phyloP scores from a whole-genome alignment of 2,888 invertebrate species.

The Idaea dimidiata region DNA sequence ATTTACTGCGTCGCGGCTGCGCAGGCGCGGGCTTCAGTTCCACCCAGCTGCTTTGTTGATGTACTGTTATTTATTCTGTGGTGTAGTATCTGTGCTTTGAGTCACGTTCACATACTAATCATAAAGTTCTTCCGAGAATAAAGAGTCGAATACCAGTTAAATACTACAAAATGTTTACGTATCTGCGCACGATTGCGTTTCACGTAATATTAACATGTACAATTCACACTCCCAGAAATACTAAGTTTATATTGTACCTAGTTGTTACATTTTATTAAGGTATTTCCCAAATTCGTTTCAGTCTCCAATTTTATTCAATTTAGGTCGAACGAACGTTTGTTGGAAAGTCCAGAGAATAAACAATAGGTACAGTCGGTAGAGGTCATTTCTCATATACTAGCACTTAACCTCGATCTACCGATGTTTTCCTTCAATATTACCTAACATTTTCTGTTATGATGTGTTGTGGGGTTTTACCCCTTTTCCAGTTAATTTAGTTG shows the following conservation, averaged over 20 bases:
- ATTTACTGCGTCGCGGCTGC: not conserved
- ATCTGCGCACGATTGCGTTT: not conserved
- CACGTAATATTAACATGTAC: not conserved
- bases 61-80: no score
- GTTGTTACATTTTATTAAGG: not conserved
- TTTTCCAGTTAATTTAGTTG: not conserved
- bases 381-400: not conserved
- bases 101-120: not conserved
- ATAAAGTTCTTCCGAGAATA: not conserved
- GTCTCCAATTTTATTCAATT: not conserved
- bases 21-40: not conserved
- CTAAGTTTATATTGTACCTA: not conserved
- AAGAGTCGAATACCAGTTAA: not conserved
- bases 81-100: not conserved
- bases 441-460: not conserved
- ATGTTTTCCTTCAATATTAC: constrained; percentile 1
- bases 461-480: not conserved
- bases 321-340: not conserved
- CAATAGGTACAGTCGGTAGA: not conserved
- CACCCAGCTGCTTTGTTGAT: no score
- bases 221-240: not conserved
- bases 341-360: not conserved
- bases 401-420: not conserved
- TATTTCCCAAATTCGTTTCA: not conserved
- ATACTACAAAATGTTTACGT: not conserved